Conservation (phyloP, 2,888 invertebrate species). For the Apamea anceps region DNA sequence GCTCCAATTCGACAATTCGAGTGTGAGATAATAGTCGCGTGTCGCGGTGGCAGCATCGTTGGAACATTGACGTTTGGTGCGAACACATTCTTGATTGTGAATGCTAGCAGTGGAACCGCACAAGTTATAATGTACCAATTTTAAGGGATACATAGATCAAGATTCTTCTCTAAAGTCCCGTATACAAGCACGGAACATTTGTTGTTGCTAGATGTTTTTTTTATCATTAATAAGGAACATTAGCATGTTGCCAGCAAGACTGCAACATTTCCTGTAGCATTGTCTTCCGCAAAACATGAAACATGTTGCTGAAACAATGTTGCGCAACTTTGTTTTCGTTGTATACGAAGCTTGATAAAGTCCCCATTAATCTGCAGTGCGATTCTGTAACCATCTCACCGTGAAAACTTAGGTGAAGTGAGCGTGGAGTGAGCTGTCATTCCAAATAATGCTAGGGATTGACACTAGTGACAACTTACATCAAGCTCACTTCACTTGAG, state of each 20-base stretch:
- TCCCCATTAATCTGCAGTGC: no score
- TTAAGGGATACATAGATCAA: neutral
- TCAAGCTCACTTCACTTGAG: no score
- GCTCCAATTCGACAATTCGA: neutral
- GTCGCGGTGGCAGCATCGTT: neutral
- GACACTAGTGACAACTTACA: no score
- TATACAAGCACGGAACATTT: neutral
- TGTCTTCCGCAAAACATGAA: neutral
- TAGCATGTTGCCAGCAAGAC: neutral
- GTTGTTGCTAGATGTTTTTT: neutral
- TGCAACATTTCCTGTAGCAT: neutral
- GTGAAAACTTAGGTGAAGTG: no score
- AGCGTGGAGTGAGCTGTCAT: no score
- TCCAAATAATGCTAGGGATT: no score
- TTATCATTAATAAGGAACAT: neutral
- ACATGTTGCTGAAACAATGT: neutral
- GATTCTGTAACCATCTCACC: no score
- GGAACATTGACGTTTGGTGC: neutral
- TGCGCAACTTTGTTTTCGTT: neutral
- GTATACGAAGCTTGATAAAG: neutral
- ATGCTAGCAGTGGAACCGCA: neutral
- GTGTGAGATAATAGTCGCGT: neutral
- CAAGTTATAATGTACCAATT: neutral
- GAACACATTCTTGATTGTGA: neutral
- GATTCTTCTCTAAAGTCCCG: neutral